Base-by-base conservation (phyloP, 2,797 vertebrate genomes). In the Sebastes diaconus region DNA sequence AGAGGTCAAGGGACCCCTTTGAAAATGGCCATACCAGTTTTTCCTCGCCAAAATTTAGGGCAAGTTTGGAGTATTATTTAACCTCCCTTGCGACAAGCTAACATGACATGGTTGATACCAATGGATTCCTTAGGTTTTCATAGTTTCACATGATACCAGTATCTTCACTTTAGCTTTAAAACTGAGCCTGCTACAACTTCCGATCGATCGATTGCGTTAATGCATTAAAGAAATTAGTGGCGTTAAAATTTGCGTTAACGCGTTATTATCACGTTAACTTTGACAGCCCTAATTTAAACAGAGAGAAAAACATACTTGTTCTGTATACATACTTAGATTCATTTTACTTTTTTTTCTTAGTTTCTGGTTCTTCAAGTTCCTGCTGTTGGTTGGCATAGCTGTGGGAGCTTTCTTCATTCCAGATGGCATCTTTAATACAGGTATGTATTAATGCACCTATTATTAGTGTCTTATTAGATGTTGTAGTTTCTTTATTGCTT, bases 341-440 rank as follows among this genome's bases (percentile, higher is more conserved):
- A 29, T 10, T 65, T 59, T 0, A 0, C 1, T 50, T 36, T 20
- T 55, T 24, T 11, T 25, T 54, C 68, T 29, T 81, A 99, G 98
- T 46, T 99, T 99, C 95, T 99, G 98, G 98, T 98, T 99, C 93
- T 96, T 99, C 92, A 99, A 99, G 89, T 97, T 99, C 81, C 95
- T 99, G 85, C 6, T 96, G 75, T 91, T 99, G 71, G 92, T 98
- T 42, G 97, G 96, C 24, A 94, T 99, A 84, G 96, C 96, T 0
- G 97, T 99, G 82, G 98, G 98, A 0, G 97, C 97, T 7, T 99
- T 99, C 94, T 99, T 97, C 91, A 98, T 99, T 76, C 98, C 97
- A 0, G 95, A 97, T 0, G 97, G 96, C 27, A 29, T 57, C 16
- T 99, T 99, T 89, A 96, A 94, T 27, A 87, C 95, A 50, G 95